Evolutionary conservation across 2,113 vertebrate species (phyloP), one percentile per base, ranked within the genome.

Genomic region (Hystrix brachyura): DNA sequence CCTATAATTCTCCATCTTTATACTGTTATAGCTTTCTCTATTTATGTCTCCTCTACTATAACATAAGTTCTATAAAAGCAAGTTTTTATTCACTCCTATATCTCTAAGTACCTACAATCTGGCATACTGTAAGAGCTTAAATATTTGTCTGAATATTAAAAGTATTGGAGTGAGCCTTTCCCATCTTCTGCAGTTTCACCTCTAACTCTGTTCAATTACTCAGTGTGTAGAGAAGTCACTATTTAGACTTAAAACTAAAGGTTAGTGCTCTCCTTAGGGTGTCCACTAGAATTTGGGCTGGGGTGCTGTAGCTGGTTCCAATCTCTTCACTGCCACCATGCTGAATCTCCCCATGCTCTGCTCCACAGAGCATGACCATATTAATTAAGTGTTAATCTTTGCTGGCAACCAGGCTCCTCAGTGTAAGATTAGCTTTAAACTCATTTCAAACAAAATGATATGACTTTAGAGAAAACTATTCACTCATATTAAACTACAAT

Each of bases 401-500:
- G 46, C 53, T 74, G 76, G 53, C n/a, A 38, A 85, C 69, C 18
- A 87, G 87, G 80, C 46, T 96, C 80, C 76, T 96, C 48, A 34
- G 83, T 60, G 5, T 93, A 92, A 95, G 84, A 97, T 78, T 85
- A 96, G 94, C 53, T 18, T 96, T 97, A 92, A 92, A 91, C 71
- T 94, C 59, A 95, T 92, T 97, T 97, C 84, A 94, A 46, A 92
- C 69, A 95, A 87, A 93, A 93, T 83, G 57, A 78, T 65, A 91
- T 5, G 51, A 94, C 90, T 93, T 69, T 71, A 91, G 74, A 90
- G 95, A 88, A 96, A 93, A 91, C 69, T 32, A 92, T 29, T 53
- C 91, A 90, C 29, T 62, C 38, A 80, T 87, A 93, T 69, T 21
- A 84, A 93, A 89, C 65, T 64, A 88, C 17, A 79, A 3, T 85